A percentile compares a stretch with the other conserved stretches of the same genome.
These are phyloP conservation scores for Megaceryle alcyon DNA, from an alignment of 2,797 vertebrate species.

Conservation along the genomic window DNA sequence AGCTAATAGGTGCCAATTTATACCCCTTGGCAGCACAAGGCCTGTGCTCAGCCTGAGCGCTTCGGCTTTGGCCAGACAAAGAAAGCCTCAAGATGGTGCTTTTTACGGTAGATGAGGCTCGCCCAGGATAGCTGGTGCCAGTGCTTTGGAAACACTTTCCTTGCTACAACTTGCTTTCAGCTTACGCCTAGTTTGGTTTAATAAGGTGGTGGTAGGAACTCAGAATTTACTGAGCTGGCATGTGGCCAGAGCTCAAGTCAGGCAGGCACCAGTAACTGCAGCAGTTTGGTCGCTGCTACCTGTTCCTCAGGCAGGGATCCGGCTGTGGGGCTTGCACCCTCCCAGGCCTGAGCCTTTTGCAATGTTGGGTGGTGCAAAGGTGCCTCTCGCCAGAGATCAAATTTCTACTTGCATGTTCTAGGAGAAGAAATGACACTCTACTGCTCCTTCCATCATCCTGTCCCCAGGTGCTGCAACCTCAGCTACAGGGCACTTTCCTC, in stretches of 20 bases:
- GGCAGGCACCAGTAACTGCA: background rate
- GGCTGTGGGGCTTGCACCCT: background rate
- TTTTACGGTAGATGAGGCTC: background rate
- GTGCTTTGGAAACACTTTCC: background rate
- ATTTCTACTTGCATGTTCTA: background rate
- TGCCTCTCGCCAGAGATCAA: background rate
- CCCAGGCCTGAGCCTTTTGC: background rate
- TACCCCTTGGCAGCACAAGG: background rate
- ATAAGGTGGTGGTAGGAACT: background rate
- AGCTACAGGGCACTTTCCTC: background rate
- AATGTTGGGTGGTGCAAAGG: background rate
- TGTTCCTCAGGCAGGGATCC: accelerated
- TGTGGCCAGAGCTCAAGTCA: background rate
- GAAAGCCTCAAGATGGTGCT: background rate
- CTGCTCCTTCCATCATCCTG: accelerated
- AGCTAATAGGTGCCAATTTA: slow-evolving; percentile 45
- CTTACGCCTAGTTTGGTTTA: background rate
- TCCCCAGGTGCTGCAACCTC: accelerated
- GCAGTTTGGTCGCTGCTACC: background rate
- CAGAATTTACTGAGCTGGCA: background rate
- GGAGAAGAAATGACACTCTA: background rate
- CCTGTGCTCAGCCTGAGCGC: background rate
- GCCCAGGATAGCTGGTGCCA: background rate
- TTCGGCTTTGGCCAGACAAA: background rate
- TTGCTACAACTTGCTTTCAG: background rate